These are phyloP conservation scores for Conopomorpha cramerella DNA, from an alignment of 1,140 invertebrate genomes.

Conservation along the genomic window DNA sequence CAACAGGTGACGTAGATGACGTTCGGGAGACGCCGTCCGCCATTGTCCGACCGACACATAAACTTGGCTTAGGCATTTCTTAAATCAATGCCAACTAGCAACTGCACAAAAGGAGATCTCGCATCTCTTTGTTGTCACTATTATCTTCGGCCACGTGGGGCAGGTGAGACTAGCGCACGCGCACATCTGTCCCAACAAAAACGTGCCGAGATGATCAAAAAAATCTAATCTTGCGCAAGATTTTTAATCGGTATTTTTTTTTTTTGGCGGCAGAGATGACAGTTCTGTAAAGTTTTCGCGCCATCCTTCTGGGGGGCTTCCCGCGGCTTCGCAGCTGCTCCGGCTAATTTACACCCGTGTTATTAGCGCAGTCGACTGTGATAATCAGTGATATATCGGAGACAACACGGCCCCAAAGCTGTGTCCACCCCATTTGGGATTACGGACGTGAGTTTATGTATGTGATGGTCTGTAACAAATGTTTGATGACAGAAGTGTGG, in stretches of 20 bases:
- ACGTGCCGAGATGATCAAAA: no score
- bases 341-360: no score
- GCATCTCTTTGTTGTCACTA: conserved; percentile 23
- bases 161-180: conserved; percentile 46
- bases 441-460: no score
- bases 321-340: conserved; percentile 22
- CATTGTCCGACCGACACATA: no score
- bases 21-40: conserved; percentile 4
- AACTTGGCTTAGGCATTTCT: no score
- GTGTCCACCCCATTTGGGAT: no score
- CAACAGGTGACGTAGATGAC: conserved; percentile 6
- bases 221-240: conserved; percentile 50
- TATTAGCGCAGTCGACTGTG: no score
- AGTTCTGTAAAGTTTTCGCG: conserved; percentile 37
- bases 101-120: conserved; percentile 28
- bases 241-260: conserved; percentile 47
- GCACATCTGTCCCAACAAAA: conserved; percentile 38
- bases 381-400: no score
- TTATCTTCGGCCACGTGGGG: conserved; percentile 47
- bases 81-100: conserved; percentile 34
- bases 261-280: conserved; percentile 31
- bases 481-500: no score
- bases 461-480: no score
- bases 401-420: no score
- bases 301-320: conserved; percentile 22